Base-by-base conservation (phyloP, 1,140 invertebrate genomes). In the Oedothorax gibbosus region DNA sequence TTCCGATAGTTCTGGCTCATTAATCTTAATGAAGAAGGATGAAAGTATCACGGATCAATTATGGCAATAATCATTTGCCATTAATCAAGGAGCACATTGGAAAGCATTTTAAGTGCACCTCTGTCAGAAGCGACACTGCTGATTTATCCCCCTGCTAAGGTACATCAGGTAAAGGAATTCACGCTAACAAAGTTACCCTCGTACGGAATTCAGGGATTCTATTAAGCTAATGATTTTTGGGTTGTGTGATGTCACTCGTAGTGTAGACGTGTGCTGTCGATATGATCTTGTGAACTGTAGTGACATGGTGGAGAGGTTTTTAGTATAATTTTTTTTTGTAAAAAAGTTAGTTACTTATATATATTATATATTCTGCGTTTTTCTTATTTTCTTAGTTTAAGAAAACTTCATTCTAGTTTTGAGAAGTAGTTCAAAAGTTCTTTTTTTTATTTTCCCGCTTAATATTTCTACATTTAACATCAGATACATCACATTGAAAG, bases 1-100 rank as follows among this genome's bases (percentile, higher is more conserved):
- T 84, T 78, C 81, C 65, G 83, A 85, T 85, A 78, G 83, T 85
- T 85, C 73, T 68, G 56, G n/a, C 64, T 75, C 83, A 85, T 85
- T 85, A 71, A 85, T 77, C 75, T 85, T 85, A 85, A 85, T 85
- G 83, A 85, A 85, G 83, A 85, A 85, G 83, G 83, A 85, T 85
- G 83, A 78, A 77, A 85, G 66, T 71, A 54, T 85, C 83, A 60
- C 75, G 65, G 83, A 85, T 85, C 83, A 85, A 85, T 85, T 85
- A 85, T 78, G 56, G 83, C 83, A 77, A 78, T 85, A 85, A 85
- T 85, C 83, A 85, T 85, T 85, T 78, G 73, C 73, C 83, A 85
- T 85, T 85, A 85, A 85, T 85, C 83, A 85, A 78, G 21, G 62
- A 68, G 76, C 60, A 15, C 53, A 60, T 68, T 68, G 71, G 73